Evolutionary conservation across 2,113 vertebrate species (phyloP).

Genomic region (Rattus rattus): DNA sequence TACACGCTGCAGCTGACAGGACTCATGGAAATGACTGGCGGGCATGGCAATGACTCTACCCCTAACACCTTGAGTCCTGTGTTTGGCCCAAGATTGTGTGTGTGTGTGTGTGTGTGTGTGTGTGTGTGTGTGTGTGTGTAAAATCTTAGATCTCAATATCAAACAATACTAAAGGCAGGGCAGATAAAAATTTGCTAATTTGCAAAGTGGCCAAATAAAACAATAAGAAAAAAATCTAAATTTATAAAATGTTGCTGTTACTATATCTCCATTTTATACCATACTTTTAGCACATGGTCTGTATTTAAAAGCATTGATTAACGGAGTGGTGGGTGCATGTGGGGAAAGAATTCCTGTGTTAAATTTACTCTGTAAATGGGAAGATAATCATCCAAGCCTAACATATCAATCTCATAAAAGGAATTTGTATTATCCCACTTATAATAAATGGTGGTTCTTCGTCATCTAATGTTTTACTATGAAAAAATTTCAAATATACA

Average conservation of each 20-base stretch:
- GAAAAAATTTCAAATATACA: constrained; percentile 34
- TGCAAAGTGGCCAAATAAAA: neutral
- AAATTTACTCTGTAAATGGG: constrained; percentile 12
- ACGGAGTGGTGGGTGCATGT: neutral
- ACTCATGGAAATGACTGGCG: neutral
- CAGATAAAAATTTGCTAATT: constrained; percentile 45
- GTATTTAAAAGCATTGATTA: constrained; percentile 17
- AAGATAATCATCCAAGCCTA: neutral
- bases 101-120: too few relatives aligned
- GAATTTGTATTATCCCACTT: neutral
- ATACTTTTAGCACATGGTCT: neutral
- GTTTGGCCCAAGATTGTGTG: too few relatives aligned
- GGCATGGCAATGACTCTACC: neutral
- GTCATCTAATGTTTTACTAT: neutral
- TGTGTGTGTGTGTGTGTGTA: neutral
- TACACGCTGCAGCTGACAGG: neutral
- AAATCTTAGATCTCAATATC: constrained; percentile 13
- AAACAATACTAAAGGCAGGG: constrained; percentile 18
- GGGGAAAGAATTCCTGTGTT: neutral
- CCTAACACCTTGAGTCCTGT: neutral
- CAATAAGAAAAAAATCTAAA: neutral
- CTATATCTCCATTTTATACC: neutral
- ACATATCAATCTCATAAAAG: neutral
- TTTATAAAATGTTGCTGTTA: constrained; percentile 19
- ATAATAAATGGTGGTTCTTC: neutral